Evolutionary conservation across 1,140 invertebrate genomes (phyloP), one percentile per base, ranked within the genome.

Genomic region (Steinernema feltiae): DNA sequence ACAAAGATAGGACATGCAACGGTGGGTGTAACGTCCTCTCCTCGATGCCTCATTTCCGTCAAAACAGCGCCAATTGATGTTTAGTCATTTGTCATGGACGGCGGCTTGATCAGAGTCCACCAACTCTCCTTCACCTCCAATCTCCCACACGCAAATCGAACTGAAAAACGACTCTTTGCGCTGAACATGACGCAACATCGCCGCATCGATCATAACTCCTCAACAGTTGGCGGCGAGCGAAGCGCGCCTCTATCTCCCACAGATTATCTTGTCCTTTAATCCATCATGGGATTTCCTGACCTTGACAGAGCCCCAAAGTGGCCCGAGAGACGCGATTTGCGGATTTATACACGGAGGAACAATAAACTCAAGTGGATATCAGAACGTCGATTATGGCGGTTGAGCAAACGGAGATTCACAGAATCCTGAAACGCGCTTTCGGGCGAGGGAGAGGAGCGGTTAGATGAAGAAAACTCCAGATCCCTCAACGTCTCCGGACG

Each of bases 331-430:
- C 35, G 35, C 18, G 35, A 41, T 41, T 18, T 41, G 35, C 35
- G 35, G 35, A 7, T 41, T 41, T 41, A 41, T 41, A 41, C 35
- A 41, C 35, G 35, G 18, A 41, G 35, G 35, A 7, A 18, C 18
- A 41, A 63, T 21, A 27, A 63, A 27, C 7, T 7, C 12, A 63
- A 63, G 24, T 3, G 24, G 53, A 63, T n/a, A 3, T 63, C 3
- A 27, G 3, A 7, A 27, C n/a, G 24, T 27, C 53, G 53, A 63
- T 63, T 63, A 27, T 27, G 53, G 7, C 24, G n/a, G n/a, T 63
- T 63, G 53, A 63, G 53, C 53, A 63, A 63, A 27, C 7, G 53
- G 53, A 21, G 53, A 63, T 63, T 63, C 53, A 63, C 53, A 27
- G 53, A 63, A 63, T 63, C 53, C 7, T 63, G 2, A 21, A n/a